phyloP scores from a whole-genome alignment of 2,113 vertebrate genomes.

The Pollachius pollachius region DNA sequence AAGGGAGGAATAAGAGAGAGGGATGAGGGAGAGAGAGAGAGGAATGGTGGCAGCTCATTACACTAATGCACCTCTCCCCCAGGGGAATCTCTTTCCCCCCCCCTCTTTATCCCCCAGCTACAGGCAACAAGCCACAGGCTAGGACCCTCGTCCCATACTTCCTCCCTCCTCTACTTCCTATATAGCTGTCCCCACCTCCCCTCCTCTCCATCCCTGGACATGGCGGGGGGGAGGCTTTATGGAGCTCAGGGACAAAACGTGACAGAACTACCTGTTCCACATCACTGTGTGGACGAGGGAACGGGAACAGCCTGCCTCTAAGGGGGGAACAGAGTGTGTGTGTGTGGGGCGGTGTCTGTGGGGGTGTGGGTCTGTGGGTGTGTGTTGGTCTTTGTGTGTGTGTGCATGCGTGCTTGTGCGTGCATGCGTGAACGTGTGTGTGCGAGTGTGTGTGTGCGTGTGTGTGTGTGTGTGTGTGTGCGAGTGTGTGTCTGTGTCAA shows the following conservation, averaged over 20 bases:
- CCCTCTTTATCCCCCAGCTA: constrained; percentile 35
- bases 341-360: background rate
- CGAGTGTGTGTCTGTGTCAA: background rate
- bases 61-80: constrained; percentile 69
- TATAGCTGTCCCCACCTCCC: background rate
- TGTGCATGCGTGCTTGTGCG: background rate
- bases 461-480: background rate
- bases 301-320: constrained; percentile 2
- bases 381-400: background rate
- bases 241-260: background rate
- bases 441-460: background rate
- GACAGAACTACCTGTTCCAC: constrained; percentile 47
- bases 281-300: constrained; percentile 33
- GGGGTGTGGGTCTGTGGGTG: background rate
- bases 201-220: background rate
- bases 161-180: background rate
- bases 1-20: constrained; percentile 2
- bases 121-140: constrained; percentile 22
- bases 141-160: constrained; percentile 18
- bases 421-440: too few species aligned
- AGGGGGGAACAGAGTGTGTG: background rate
- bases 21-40: constrained; percentile 6
- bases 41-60: constrained; percentile 62
- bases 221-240: background rate
- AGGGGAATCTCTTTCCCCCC: constrained; percentile 45